A percentile compares a stretch with the other conserved stretches of the same genome.
Conservation (phyloP, 64 coral and sea anemone genomes). For the Astreopora myriophthalma region DNA sequence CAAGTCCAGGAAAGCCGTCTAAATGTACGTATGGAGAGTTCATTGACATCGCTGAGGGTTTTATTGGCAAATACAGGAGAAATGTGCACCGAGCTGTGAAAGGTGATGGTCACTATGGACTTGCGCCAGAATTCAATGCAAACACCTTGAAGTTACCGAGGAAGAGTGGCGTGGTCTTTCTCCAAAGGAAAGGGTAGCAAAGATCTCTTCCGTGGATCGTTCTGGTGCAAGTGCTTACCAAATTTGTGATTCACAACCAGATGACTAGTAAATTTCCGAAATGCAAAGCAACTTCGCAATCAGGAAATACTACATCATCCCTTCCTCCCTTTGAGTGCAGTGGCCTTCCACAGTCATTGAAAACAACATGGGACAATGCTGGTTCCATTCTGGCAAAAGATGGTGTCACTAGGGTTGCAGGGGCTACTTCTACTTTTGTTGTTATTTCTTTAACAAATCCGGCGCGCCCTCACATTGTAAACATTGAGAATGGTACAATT, state of each 20-base stretch:
- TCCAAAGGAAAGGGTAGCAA: not conserved
- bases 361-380: constrained; percentile 47
- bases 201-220: constrained; percentile 9
- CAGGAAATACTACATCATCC: not conserved
- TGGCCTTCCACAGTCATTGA: constrained; percentile 36
- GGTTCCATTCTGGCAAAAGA: constrained; percentile 43
- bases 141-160: constrained; percentile 36
- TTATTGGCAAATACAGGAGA: constrained; percentile 47
- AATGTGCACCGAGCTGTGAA: constrained; percentile 53
- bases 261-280: not conserved
- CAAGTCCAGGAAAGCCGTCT: constrained; percentile 29
- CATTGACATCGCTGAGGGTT: constrained; percentile 15
- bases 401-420: constrained; percentile 59
- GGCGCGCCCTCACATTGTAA: constrained; percentile 52
- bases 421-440: constrained; percentile 33
- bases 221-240: not conserved
- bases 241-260: not conserved
- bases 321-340: constrained; percentile 29
- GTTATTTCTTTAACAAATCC: constrained; percentile 65
- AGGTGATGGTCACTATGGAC: constrained; percentile 38
- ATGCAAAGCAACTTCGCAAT: not conserved
- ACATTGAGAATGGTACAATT: not conserved
- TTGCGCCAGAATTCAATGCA: constrained; percentile 45
- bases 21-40: constrained; percentile 54
- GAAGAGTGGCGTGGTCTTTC: constrained; percentile 36